Percentiles rank a stretch among this genome's conserved stretches.
Conservation (phyloP, 2,888 invertebrate genomes). For the Drosophila nigricruria region DNA sequence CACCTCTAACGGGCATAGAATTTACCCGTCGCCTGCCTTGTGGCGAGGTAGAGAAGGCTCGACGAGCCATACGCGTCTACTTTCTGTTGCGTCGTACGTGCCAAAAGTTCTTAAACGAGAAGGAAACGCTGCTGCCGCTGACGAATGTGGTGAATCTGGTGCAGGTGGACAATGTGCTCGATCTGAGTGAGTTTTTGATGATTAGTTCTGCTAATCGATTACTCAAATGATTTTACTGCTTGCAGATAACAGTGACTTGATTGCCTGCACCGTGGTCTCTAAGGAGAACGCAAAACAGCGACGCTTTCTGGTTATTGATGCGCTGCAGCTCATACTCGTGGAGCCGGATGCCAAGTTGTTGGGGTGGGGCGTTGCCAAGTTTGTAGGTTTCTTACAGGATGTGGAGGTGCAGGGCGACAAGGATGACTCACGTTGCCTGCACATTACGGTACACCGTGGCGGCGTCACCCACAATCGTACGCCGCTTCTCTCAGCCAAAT, state of each 20-base stretch:
- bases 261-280: slow-evolving; percentile 96
- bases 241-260: slow-evolving; percentile 98
- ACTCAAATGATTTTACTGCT: slow-evolving; percentile 42
- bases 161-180: slow-evolving; percentile 96
- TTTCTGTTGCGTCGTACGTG: slow-evolving; percentile 94
- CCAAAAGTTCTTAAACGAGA: slow-evolving; percentile 91
- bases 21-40: slow-evolving; percentile 97
- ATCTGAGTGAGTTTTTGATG: slow-evolving; percentile 92
- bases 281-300: slow-evolving; percentile 95
- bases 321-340: slow-evolving; percentile 97
- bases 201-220: not conserved
- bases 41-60: slow-evolving; percentile 96
- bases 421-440: slow-evolving; percentile 97
- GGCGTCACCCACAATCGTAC: slow-evolving; percentile 89
- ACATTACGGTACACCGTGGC: slow-evolving; percentile 96
- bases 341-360: slow-evolving; percentile 97
- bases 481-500: slow-evolving; percentile 94
- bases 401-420: slow-evolving; percentile 98
- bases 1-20: slow-evolving; percentile 97
- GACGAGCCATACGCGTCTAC: slow-evolving; percentile 96
- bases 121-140: slow-evolving; percentile 94
- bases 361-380: slow-evolving; percentile 99
- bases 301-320: slow-evolving; percentile 98
- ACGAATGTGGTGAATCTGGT: slow-evolving; percentile 95
- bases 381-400: slow-evolving; percentile 97